These are phyloP conservation scores for Halcyon leucocephala DNA, from an alignment of 2,797 vertebrate species.

Conservation along the genomic window DNA sequence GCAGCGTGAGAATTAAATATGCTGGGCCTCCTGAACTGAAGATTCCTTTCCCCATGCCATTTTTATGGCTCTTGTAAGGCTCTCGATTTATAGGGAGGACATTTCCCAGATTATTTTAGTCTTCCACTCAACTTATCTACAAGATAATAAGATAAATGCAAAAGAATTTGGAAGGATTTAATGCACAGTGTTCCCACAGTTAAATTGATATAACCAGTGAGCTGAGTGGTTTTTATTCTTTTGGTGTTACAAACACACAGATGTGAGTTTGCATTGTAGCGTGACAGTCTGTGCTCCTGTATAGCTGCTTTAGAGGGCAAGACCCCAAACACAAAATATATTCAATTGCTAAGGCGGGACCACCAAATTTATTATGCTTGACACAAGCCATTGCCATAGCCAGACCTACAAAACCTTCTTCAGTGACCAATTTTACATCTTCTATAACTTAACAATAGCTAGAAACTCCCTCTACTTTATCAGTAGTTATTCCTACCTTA, in stretches of 20 bases:
- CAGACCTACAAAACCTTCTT: not conserved
- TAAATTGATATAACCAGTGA: not conserved
- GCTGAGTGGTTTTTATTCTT: not conserved
- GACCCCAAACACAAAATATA: not conserved
- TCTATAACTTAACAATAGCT: not conserved
- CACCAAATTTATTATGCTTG: not conserved
- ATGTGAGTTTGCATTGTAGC: not conserved
- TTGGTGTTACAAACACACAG: not conserved
- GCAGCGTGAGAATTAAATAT: not conserved
- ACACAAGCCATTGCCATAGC: not conserved
- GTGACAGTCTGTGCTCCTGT: not conserved
- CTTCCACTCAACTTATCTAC: not conserved
- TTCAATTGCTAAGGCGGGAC: not conserved
- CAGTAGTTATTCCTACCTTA: not conserved
- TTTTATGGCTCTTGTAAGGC: not conserved
- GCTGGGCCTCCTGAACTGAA: not conserved
- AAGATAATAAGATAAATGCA: not conserved
- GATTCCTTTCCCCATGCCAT: not conserved
- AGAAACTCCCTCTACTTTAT: not conserved
- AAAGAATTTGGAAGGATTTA: not conserved
- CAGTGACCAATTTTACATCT: not conserved
- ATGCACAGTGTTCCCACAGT: not conserved
- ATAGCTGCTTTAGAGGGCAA: not conserved
- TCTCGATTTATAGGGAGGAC: not conserved
- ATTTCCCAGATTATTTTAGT: not conserved